phyloP scores from a whole-genome alignment of 2,888 invertebrate genomes.

The Dolichomitus sp. region DNA sequence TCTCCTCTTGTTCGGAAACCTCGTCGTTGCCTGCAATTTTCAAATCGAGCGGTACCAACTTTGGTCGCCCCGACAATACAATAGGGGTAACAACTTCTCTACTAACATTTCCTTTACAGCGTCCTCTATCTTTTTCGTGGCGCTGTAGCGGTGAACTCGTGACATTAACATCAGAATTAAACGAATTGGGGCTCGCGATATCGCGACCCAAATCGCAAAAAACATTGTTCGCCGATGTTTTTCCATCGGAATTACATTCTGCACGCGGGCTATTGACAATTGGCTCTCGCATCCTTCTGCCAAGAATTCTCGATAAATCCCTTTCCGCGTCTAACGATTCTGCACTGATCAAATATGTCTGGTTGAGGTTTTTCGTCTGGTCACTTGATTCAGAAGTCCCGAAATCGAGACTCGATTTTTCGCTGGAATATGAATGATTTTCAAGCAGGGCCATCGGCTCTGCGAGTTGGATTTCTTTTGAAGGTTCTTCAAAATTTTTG shows the following conservation, averaged over 20 bases:
- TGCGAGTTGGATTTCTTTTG: background rate
- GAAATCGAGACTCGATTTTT: background rate
- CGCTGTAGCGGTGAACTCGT: background rate
- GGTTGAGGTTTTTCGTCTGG: constrained; percentile 68
- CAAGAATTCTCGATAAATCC: background rate
- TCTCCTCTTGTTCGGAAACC: background rate
- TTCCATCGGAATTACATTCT: background rate
- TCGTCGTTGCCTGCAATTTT: constrained; percentile 14
- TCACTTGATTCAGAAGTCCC: constrained; percentile 48
- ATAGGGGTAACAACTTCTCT: background rate
- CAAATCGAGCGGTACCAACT: constrained; percentile 50
- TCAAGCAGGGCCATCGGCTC: background rate
- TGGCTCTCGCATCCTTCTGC: background rate
- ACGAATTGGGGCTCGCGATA: background rate
- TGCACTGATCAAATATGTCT: constrained; percentile 70
- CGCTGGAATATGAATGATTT: constrained; percentile 8
- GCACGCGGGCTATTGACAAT: constrained; percentile 16
- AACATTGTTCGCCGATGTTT: constrained; percentile 4
- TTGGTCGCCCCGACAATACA: background rate
- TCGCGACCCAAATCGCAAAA: background rate
- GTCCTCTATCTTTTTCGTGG: background rate
- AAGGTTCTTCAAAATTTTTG: background rate
- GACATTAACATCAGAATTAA: background rate
- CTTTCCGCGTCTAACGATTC: constrained; percentile 57
- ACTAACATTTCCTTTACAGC: background rate